Base-by-base conservation (phyloP, 2,113 vertebrate genomes). In the Menidia beryllina region DNA sequence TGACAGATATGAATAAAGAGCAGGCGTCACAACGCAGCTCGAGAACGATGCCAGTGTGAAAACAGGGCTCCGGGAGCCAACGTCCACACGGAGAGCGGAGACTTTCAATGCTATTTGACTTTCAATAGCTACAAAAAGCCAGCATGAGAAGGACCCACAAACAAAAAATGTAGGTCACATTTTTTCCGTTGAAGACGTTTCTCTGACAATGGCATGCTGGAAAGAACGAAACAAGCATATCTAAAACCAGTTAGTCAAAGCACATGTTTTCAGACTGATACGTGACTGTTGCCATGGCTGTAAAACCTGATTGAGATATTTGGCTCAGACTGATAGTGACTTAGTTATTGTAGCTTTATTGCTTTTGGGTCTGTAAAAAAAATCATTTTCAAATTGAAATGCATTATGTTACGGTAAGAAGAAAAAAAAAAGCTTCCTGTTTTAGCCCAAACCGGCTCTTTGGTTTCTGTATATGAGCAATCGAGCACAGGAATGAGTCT, bases 171-270 rank as follows among this genome's bases (percentile, higher is more conserved):
- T 55, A 26, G 15, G 23, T 19, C 0, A 26, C 26, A 14, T 63
- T 61, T 39, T 51, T 24, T 19, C 38, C 58, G 6, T 27, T 64
- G 21, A 14, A n/a, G 4, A n/a, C 34, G 43, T 14, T 23, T 17
- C 43, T 3, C 1, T 24, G 19, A 30, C n/a, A 77, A 20, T 26
- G 21, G 9, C 4, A 52, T 48, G 51, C 60, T 74, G 56, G 53
- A 51, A 66, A 48, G 8, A 59, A 5, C 0, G 2, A 34, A n/a
- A 15, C 49, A 53, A 67, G 68, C 23, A 30, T 39, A 14, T 67
- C 55, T 67, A 21, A 72, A 59, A 67, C 52, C 39, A 39, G 52
- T 55, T 41, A 23, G 21, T 67, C 41, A 68, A 61, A 82, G 25
- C 11, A 47, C 2, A 1, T 2, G 61, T 25, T 58, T 50, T 68